phyloP scores from a whole-genome alignment of 2,888 invertebrate species.

The Osedax fenrisi region DNA sequence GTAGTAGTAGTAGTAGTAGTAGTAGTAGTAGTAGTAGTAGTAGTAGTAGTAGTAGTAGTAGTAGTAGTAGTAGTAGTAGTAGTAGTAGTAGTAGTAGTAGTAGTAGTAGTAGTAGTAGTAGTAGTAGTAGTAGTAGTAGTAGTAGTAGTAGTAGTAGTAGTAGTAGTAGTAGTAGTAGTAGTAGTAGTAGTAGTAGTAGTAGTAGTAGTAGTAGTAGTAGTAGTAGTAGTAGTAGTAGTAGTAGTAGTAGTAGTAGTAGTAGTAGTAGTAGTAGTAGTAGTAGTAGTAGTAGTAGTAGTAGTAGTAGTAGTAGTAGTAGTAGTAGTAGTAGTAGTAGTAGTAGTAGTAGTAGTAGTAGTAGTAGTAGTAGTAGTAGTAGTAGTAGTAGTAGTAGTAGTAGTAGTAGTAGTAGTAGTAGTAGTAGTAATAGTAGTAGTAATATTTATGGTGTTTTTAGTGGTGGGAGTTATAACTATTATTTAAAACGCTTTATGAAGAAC shows the following conservation, averaged over 20 bases:
- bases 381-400: not conserved
- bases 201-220: conserved; percentile 23
- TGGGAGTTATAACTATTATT: not conserved
- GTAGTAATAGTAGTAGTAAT: not conserved
- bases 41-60: conserved; percentile 31
- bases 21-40: conserved; percentile 32
- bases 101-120: conserved; percentile 27
- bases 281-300: not conserved
- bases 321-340: not conserved
- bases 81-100: conserved; percentile 30
- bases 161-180: conserved; percentile 32
- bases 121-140: conserved; percentile 17
- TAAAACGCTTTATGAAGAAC: not conserved
- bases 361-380: not conserved
- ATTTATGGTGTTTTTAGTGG: not conserved
- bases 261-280: not conserved
- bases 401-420: not conserved
- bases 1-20: conserved; percentile 32
- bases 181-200: conserved; percentile 32
- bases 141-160: conserved; percentile 32
- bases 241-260: conserved; percentile 2
- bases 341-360: not conserved
- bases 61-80: conserved; percentile 29
- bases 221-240: conserved; percentile 15
- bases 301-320: not conserved